Evolutionary conservation across 2,797 vertebrate genomes (phyloP).

Genomic region (Lepilemur ruficaudatus): DNA sequence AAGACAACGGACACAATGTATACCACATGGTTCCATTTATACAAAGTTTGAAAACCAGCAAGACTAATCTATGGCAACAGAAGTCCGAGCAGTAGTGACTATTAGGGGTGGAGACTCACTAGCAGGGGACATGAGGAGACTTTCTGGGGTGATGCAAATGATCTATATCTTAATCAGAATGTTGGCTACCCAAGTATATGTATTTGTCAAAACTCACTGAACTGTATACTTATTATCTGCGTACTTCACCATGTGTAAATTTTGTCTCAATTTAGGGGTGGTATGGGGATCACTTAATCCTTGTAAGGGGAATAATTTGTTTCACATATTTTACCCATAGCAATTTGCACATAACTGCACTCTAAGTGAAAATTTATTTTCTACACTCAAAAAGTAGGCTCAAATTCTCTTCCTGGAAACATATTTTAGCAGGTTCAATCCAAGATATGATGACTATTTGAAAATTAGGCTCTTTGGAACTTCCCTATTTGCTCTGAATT

Average conservation of each 20-base stretch:
- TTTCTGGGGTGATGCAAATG: background rate
- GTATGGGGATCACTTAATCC: background rate
- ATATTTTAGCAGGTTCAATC: background rate
- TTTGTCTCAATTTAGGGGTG: background rate
- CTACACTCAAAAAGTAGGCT: background rate
- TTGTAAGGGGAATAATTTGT: conserved; percentile 10
- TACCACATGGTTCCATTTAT: background rate
- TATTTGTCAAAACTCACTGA: conserved; percentile 16
- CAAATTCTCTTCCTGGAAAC: conserved; percentile 25
- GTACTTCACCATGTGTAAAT: background rate
- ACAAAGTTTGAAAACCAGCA: background rate
- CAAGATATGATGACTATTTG: background rate
- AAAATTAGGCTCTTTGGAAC: background rate
- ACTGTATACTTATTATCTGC: background rate
- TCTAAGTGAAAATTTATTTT: conserved; percentile 41
- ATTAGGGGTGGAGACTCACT: background rate
- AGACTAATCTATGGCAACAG: background rate
- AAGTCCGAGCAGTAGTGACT: background rate
- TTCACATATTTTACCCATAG: conserved; percentile 23
- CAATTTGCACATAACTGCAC: background rate
- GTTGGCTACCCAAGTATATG: background rate
- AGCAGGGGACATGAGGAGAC: background rate
- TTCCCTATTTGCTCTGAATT: background rate
- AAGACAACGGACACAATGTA: background rate
- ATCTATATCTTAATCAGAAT: background rate